Evolutionary conservation across 2,888 invertebrate species (phyloP).

Genomic region (Amphimallon solstitiale): DNA sequence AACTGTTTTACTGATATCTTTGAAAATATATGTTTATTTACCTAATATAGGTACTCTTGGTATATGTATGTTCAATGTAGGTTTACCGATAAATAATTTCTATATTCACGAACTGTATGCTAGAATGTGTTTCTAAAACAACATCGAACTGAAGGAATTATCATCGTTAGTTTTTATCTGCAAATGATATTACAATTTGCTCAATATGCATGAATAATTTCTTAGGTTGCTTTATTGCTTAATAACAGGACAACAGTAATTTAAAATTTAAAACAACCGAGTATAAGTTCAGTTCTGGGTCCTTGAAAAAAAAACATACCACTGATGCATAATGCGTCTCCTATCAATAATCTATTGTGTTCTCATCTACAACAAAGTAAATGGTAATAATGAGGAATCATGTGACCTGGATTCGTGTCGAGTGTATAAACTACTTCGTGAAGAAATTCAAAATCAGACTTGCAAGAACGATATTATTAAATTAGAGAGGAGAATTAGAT

Average conservation of each 20-base stretch:
- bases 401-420: conserved; percentile 68
- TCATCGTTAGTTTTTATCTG: neutral
- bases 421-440: conserved; percentile 59
- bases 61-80: too few species aligned
- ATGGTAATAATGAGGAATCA: conserved; percentile 50
- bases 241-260: conserved; percentile 40
- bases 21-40: too few species aligned
- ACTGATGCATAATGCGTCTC: conserved; percentile 7
- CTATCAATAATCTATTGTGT: neutral
- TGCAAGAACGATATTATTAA: conserved; percentile 63
- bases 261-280: conserved; percentile 28
- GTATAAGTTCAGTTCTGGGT: neutral
- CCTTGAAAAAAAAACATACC: conserved; percentile 14
- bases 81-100: too few species aligned
- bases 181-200: conserved; percentile 26
- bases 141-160: too few species aligned
- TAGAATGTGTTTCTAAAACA: too few species aligned
- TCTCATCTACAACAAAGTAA: neutral
- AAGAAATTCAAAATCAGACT: conserved; percentile 55
- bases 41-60: too few species aligned
- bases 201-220: conserved; percentile 32
- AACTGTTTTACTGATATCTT: too few species aligned
- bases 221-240: conserved; percentile 30
- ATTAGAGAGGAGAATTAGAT: conserved; percentile 72
- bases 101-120: too few species aligned